These are phyloP conservation scores for Natrix natrix DNA, from an alignment of 2,797 vertebrate genomes.

Conservation along the genomic window DNA sequence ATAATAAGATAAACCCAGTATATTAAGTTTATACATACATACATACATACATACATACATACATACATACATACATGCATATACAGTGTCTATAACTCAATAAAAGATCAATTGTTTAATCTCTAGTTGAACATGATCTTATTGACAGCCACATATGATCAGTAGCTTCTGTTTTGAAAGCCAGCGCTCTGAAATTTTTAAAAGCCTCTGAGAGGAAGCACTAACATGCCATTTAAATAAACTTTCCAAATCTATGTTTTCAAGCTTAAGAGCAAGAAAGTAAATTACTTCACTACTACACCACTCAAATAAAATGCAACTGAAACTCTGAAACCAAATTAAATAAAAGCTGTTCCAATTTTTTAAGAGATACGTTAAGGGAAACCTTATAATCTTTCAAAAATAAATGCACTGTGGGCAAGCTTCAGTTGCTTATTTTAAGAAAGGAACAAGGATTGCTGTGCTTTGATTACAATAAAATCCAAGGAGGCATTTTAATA, in stretches of 20 bases:
- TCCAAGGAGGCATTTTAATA: not conserved
- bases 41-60: not conserved
- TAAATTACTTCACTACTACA: not conserved
- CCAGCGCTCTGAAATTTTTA: conserved; percentile 10
- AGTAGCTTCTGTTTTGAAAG: conserved; percentile 30
- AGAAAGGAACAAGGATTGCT: not conserved
- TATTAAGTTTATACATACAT: not conserved
- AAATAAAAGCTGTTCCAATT: not conserved
- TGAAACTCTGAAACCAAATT: conserved; percentile 18
- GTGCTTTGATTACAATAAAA: not conserved
- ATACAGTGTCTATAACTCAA: not conserved
- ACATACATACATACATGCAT: not conserved
- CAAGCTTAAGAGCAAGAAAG: not conserved
- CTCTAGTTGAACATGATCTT: not conserved
- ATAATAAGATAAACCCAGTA: not conserved
- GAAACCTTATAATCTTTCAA: conserved; percentile 14
- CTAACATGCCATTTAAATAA: conserved; percentile 36
- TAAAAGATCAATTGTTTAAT: conserved; percentile 20
- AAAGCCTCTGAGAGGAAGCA: conserved; percentile 16
- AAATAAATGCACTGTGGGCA: conserved; percentile 6
- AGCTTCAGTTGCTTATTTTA: conserved; percentile 8
- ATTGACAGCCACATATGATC: not conserved
- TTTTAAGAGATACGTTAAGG: conserved; percentile 13
- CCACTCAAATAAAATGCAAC: not conserved
- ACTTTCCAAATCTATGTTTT: not conserved